Evolutionary conservation across 2,888 invertebrate genomes (phyloP).

Genomic region (Galeruca laticollis): DNA sequence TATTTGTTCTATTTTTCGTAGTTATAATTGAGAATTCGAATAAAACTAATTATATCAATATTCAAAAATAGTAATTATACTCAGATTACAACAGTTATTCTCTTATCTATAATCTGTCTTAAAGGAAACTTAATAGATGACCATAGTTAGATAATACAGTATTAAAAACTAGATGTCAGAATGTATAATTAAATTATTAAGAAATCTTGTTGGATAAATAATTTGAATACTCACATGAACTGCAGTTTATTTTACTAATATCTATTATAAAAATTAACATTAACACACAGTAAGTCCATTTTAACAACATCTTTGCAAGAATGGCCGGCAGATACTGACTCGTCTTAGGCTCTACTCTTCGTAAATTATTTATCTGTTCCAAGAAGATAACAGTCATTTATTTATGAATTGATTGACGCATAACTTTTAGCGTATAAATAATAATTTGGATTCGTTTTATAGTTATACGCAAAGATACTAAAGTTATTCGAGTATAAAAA

Average conservation of each 20-base stretch:
- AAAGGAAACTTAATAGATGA: no score
- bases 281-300: slow-evolving; percentile 9
- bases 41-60: no score
- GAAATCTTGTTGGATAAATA: no score
- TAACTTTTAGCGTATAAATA: not conserved
- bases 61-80: no score
- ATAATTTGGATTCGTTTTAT: not conserved
- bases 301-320: slow-evolving; percentile 22
- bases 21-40: no score
- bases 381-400: not conserved
- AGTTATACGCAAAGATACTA: not conserved
- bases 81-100: no score
- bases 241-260: not conserved
- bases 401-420: not conserved
- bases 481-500: no score
- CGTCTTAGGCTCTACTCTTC: not conserved
- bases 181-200: not conserved
- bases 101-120: no score
- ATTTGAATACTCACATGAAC: slow-evolving; percentile 9
- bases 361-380: not conserved
- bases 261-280: slow-evolving; percentile 13
- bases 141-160: no score
- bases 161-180: no score
- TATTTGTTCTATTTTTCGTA: no score
- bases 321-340: not conserved